Conservation (phyloP, 2,888 invertebrate genomes). For the Tanytarsus gracilentus region DNA sequence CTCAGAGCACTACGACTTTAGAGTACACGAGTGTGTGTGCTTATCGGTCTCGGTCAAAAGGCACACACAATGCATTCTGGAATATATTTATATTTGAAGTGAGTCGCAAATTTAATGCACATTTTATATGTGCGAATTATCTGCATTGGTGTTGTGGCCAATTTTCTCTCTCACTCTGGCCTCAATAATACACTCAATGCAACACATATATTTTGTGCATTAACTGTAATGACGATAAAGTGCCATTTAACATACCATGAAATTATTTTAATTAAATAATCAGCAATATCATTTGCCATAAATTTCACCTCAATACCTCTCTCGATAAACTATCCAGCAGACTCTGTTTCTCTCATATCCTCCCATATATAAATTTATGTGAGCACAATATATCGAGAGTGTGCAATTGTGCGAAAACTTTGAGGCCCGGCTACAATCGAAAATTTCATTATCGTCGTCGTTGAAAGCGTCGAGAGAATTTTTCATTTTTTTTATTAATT, state of each 20-base stretch:
- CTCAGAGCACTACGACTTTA: not conserved
- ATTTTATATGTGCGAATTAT: conserved; percentile 2
- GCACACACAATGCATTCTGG: not conserved
- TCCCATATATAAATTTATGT: not conserved
- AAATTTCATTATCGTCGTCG: too few species aligned
- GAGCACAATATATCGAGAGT: too few species aligned
- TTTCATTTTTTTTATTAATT: too few species aligned
- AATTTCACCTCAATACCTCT: not conserved
- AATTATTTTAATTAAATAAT: conserved; percentile 12
- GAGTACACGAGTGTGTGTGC: too few species aligned
- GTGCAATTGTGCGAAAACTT: too few species aligned
- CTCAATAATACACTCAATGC: not conserved
- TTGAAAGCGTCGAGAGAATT: too few species aligned
- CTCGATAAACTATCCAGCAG: not conserved
- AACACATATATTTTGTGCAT: not conserved
- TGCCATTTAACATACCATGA: not conserved
- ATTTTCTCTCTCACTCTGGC: not conserved
- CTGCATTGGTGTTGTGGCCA: not conserved
- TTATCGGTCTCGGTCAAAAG: conserved; percentile 10
- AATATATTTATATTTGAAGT: not conserved
- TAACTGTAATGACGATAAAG: not conserved
- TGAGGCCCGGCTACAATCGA: too few species aligned
- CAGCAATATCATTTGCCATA: conserved; percentile 5
- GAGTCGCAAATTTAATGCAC: not conserved
- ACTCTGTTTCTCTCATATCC: not conserved